phyloP scores from a whole-genome alignment of 2,113 vertebrate species.

The Scalopus aquaticus region DNA sequence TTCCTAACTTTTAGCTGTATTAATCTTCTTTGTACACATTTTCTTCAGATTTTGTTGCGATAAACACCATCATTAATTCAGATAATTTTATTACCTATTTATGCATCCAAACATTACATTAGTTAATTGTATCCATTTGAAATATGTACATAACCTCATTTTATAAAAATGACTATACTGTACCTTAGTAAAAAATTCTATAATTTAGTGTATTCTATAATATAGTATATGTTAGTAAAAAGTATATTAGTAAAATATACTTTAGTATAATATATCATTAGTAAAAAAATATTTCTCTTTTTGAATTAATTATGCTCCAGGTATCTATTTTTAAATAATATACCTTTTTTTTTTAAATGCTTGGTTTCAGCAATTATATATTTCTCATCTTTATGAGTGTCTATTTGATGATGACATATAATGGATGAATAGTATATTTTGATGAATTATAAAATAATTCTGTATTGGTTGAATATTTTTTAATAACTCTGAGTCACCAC shows the following conservation, averaged over 20 bases:
- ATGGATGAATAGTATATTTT: neutral
- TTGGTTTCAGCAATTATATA: neutral
- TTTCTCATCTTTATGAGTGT: neutral
- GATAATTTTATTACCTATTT: neutral
- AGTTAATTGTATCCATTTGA: neutral
- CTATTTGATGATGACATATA: neutral
- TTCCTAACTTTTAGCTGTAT: neutral
- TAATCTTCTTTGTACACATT: neutral
- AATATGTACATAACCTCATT: neutral
- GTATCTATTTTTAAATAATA: neutral
- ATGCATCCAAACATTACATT: neutral
- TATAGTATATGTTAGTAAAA: no score
- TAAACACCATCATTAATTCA: neutral
- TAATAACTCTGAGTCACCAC: neutral
- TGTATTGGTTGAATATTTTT: neutral
- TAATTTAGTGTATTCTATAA: no score
- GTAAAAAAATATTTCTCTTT: neutral
- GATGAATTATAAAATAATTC: neutral
- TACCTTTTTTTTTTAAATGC: neutral
- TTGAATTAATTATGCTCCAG: no score
- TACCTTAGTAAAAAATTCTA: neutral
- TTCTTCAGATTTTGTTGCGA: neutral
- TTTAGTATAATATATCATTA: no score
- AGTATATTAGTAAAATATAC: no score
- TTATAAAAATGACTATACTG: neutral